A percentile compares a stretch with the other conserved stretches of the same genome.
Conservation (phyloP, 1,140 invertebrate genomes). For the Trachelipus rathkii region DNA sequence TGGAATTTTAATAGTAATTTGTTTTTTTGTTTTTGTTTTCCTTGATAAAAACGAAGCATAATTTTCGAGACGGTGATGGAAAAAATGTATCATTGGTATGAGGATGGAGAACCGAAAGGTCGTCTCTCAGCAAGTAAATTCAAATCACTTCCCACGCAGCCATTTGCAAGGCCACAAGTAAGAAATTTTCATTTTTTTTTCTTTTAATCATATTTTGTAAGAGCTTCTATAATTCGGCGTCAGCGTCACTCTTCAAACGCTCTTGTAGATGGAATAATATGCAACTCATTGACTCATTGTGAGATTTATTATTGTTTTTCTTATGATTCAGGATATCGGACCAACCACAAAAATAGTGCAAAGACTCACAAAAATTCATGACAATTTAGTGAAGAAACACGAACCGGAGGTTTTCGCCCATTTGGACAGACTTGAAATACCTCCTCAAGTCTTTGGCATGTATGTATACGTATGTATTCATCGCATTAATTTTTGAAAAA, state of each 20-base stretch:
- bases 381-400: constrained; percentile 61
- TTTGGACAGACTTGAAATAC: constrained; percentile 65
- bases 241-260: no score
- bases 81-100: neutral
- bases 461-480: constrained; percentile 52
- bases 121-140: neutral
- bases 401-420: constrained; percentile 65
- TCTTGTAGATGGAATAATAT: no score
- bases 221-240: no score
- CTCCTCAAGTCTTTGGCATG: constrained; percentile 76
- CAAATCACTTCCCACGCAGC: neutral
- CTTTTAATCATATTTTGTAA: no score
- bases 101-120: neutral
- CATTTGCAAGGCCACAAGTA: neutral
- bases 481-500: no score
- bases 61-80: neutral
- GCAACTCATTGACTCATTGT: no score
- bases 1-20: no score
- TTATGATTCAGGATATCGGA: neutral
- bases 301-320: no score
- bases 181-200: neutral
- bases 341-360: neutral
- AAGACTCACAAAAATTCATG: constrained; percentile 54
- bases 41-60: neutral
- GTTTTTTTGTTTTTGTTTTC: no score